Percentiles rank a stretch among this genome's conserved stretches.
Evolutionary conservation across 30 jellyfish, hydroid and myxozoan genomes (phyloP).

Genomic region (Aurelia coerulea): DNA sequence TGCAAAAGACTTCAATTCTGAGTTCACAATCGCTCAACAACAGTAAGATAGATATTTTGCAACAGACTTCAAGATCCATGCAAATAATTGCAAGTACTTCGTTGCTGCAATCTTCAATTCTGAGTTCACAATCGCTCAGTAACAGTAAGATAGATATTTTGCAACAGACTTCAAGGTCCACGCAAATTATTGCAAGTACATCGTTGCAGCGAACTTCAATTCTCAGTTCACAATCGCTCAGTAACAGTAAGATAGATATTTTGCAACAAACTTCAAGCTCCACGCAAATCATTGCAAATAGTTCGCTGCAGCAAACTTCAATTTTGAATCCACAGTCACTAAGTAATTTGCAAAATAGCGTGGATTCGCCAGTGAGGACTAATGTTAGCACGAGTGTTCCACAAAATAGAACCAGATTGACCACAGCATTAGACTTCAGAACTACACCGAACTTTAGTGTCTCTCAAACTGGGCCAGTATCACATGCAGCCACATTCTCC

Average conservation of each 20-base stretch:
- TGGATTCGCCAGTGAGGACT: neutral
- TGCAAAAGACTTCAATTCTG: no score
- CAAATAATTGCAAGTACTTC: no score
- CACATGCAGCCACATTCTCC: no score
- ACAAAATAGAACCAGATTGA: no score
- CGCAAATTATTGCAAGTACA: neutral
- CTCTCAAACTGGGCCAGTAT: no score
- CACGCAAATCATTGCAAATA: neutral
- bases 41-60: neutral
- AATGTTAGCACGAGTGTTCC: no score
- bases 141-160: neutral
- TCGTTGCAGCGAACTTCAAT: neutral
- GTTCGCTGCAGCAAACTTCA: neutral
- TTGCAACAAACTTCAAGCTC: neutral
- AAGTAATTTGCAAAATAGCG: neutral
- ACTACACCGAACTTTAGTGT: no score
- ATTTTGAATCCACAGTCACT: neutral
- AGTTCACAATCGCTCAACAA: no score
- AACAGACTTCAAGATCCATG: neutral
- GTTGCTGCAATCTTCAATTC: no score
- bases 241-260: neutral
- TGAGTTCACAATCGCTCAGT: no score
- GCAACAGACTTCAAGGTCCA: neutral
- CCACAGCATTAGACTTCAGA: no score
- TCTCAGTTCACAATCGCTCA: neutral